phyloP scores from a whole-genome alignment of 2,797 vertebrate genomes.

The Morelia viridis region DNA sequence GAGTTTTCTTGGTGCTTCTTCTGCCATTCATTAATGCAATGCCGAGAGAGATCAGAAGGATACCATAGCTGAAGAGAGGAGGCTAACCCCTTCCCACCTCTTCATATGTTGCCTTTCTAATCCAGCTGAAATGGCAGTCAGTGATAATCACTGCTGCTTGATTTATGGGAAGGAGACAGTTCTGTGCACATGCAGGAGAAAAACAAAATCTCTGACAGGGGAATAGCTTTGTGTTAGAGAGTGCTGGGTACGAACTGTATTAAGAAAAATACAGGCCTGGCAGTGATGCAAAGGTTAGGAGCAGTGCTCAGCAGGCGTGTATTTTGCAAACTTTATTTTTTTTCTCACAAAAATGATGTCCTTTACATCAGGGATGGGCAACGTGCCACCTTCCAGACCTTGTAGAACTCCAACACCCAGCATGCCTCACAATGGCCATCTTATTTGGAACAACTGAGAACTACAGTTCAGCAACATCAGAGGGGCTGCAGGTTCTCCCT shows the following conservation, averaged over 20 bases:
- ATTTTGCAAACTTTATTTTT: background rate
- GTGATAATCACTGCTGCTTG: background rate
- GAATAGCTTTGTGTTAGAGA: background rate
- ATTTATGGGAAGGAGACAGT: background rate
- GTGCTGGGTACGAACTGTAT: background rate
- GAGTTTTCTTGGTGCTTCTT: background rate
- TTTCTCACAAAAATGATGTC: background rate
- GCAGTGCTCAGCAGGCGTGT: background rate
- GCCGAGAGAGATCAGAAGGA: background rate
- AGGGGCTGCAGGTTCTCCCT: background rate
- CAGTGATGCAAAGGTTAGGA: background rate
- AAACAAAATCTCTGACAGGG: background rate
- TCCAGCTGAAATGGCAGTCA: background rate
- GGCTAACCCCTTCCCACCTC: background rate
- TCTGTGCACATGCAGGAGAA: background rate
- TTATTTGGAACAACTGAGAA: background rate
- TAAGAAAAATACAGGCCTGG: background rate
- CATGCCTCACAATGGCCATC: background rate
- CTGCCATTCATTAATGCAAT: background rate
- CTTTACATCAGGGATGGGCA: background rate
- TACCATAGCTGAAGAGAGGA: background rate
- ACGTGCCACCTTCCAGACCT: background rate
- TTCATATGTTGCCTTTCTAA: background rate
- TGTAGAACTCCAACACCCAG: background rate
- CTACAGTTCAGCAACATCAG: background rate